Evolutionary conservation across 2,113 vertebrate species (phyloP).

Genomic region (Eulemur rufifrons): DNA sequence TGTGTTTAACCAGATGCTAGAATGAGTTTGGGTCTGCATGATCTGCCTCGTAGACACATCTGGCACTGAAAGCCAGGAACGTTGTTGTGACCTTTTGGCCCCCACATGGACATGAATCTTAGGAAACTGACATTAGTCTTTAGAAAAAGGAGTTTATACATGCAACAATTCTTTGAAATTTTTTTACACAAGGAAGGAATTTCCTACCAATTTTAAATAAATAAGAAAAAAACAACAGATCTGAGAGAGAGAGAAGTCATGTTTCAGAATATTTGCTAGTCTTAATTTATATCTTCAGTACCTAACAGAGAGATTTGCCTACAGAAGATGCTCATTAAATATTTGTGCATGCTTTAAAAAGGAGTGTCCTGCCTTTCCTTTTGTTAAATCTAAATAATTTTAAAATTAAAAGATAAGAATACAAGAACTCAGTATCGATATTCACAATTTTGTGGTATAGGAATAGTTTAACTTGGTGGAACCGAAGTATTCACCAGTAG

Average conservation of each 20-base stretch:
- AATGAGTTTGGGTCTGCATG: background rate
- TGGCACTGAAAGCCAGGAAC: slow-evolving; percentile 20
- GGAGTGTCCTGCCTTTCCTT: background rate
- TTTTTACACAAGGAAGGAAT: background rate
- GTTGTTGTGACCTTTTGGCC: background rate
- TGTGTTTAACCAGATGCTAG: slow-evolving; percentile 46
- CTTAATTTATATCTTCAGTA: background rate
- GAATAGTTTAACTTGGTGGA: background rate
- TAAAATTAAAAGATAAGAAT: slow-evolving; percentile 21
- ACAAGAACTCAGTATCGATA: background rate
- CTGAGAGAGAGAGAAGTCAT: background rate
- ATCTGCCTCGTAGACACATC: slow-evolving; percentile 1
- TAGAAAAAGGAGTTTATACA: background rate
- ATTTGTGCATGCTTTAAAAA: background rate
- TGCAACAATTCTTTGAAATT: background rate
- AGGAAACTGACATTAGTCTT: background rate
- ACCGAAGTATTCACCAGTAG: background rate
- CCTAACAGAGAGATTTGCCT: background rate
- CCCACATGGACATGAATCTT: slow-evolving; percentile 37
- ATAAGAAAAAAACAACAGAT: background rate
- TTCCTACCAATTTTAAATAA: slow-evolving; percentile 8
- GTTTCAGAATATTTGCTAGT: slow-evolving; percentile 36
- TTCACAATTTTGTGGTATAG: background rate
- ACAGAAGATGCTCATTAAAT: background rate
- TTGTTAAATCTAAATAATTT: background rate